phyloP scores from a whole-genome alignment of 2,888 invertebrate species.

The Aromia moschata region DNA sequence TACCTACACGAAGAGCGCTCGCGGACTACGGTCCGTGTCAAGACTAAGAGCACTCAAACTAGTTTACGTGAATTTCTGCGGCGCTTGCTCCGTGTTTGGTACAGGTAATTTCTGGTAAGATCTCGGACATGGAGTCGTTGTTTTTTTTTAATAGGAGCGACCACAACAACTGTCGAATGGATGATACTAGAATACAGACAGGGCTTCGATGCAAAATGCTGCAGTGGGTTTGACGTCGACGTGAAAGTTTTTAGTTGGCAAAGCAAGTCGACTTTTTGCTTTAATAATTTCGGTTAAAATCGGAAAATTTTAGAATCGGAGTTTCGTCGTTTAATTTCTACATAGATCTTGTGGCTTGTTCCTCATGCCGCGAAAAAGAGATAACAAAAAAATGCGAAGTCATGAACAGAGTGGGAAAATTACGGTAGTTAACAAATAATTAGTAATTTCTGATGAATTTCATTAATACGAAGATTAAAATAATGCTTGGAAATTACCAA shows the following conservation, averaged over 20 bases:
- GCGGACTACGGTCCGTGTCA: conserved; percentile 42
- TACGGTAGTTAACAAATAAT: too few relatives aligned
- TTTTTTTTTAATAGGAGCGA: not conserved
- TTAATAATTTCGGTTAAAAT: not conserved
- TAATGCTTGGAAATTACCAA: too few relatives aligned
- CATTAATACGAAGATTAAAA: too few relatives aligned
- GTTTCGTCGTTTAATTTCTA: too few relatives aligned
- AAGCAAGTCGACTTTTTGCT: not conserved
- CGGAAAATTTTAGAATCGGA: too few relatives aligned
- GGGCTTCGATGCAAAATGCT: not conserved
- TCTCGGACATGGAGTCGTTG: conserved; percentile 5
- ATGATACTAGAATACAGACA: not conserved
- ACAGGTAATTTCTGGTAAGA: conserved; percentile 30
- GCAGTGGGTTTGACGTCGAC: not conserved
- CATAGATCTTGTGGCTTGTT: too few relatives aligned
- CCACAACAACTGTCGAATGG: not conserved
- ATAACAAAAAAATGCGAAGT: too few relatives aligned
- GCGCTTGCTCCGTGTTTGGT: conserved; percentile 46
- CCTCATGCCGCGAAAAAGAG: too few relatives aligned
- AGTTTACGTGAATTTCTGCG: conserved; percentile 38
- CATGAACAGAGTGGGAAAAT: too few relatives aligned
- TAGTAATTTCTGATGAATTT: too few relatives aligned
- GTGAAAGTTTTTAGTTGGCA: not conserved
- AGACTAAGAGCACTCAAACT: conserved; percentile 27
- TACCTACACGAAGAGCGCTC: conserved; percentile 37